These are phyloP conservation scores for Cerceris ruficornis DNA, from an alignment of 2,888 invertebrate genomes.

Conservation along the genomic window DNA sequence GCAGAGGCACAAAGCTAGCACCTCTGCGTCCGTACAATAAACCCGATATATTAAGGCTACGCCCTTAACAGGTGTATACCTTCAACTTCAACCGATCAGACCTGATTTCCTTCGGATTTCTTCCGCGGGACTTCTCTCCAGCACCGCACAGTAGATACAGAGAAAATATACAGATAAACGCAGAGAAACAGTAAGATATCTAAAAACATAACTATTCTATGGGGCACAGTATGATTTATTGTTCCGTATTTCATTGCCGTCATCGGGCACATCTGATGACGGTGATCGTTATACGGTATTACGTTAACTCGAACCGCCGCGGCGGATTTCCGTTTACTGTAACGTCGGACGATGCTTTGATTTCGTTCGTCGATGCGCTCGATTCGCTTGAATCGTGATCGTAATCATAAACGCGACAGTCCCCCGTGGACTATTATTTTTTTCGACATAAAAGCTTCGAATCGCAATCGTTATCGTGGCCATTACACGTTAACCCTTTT, in stretches of 20 bases:
- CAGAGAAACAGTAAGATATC: background rate
- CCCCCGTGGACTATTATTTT: slow-evolving; percentile 1
- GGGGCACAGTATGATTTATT: slow-evolving; percentile 52
- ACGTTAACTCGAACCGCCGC: slow-evolving; percentile 35
- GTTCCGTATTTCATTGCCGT: slow-evolving; percentile 51
- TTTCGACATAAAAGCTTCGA: background rate
- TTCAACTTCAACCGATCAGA: too few relatives aligned
- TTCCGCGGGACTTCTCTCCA: too few relatives aligned
- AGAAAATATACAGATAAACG: slow-evolving; percentile 30
- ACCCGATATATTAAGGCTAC: too few relatives aligned
- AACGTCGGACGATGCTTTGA: slow-evolving; percentile 27
- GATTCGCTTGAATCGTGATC: slow-evolving; percentile 11
- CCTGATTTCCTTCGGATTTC: too few relatives aligned
- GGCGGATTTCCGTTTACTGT: slow-evolving; percentile 31
- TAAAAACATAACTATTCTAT: slow-evolving; percentile 51
- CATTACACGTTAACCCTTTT: background rate
- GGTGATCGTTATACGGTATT: slow-evolving; percentile 50
- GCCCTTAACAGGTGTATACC: too few relatives aligned
- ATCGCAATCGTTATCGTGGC: background rate
- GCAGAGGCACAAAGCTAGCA: too few relatives aligned
- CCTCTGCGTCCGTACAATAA: too few relatives aligned
- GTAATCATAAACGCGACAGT: slow-evolving; percentile 17
- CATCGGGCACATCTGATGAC: slow-evolving; percentile 53
- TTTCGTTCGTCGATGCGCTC: slow-evolving; percentile 15
- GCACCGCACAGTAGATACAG: too few relatives aligned